phyloP scores from a whole-genome alignment of 1,140 invertebrate species.

The Aphidius gifuensis region DNA sequence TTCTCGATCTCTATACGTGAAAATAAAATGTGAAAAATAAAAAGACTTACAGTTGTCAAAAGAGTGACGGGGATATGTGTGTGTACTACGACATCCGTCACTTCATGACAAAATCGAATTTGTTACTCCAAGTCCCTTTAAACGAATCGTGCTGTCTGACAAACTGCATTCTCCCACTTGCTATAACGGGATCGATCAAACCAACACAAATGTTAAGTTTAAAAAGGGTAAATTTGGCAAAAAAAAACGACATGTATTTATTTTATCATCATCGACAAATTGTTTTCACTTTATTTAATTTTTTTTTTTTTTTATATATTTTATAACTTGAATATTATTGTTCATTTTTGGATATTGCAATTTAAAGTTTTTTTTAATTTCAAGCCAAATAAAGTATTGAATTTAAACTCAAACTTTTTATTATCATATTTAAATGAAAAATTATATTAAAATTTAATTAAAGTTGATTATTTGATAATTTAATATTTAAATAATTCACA shows the following conservation, averaged over 20 bases:
- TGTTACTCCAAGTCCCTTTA: constrained; percentile 26
- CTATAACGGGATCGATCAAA: background rate
- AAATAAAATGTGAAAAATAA: constrained; percentile 1
- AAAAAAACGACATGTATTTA: background rate
- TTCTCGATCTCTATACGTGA: background rate
- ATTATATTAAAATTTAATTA: no score
- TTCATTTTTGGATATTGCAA: no score
- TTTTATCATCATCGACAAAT: constrained; percentile 13
- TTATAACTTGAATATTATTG: background rate
- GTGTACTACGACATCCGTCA: constrained; percentile 47
- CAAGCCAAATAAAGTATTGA: no score
- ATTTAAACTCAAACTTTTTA: no score
- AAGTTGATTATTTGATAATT: no score
- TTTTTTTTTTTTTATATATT: background rate
- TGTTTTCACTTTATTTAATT: background rate
- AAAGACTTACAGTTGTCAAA: constrained; percentile 20
- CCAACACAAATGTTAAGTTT: background rate
- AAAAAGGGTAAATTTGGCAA: no score
- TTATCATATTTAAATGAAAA: no score
- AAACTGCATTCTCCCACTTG: constrained; percentile 28
- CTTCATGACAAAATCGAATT: constrained; percentile 46
- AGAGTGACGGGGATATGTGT: constrained; percentile 40
- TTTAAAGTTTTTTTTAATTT: no score
- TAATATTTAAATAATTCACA: no score
- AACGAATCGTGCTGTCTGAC: constrained; percentile 37